Percentiles rank a stretch among this genome's conserved stretches.
These are phyloP conservation scores for Agrochola macilenta DNA, from an alignment of 2,888 invertebrate genomes.

Conservation along the genomic window DNA sequence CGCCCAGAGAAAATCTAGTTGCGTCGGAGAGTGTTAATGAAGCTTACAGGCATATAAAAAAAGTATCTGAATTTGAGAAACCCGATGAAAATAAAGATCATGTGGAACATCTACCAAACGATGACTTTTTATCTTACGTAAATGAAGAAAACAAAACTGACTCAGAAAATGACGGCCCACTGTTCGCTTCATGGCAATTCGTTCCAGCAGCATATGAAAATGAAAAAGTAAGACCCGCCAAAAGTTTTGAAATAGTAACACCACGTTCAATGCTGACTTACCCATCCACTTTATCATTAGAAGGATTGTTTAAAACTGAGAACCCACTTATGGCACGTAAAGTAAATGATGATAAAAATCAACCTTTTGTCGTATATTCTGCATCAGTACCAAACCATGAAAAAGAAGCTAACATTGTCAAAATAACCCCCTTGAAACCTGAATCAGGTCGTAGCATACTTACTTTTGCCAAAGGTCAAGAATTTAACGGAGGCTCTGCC, in stretches of 20 bases:
- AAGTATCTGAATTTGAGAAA: conserved; percentile 65
- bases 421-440: conserved; percentile 79
- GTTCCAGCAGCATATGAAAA: conserved; percentile 88
- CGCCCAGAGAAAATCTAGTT: conserved; percentile 85
- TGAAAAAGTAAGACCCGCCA: conserved; percentile 78
- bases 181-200: conserved; percentile 84
- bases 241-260: conserved; percentile 83
- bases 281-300: conserved; percentile 92
- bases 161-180: conserved; percentile 72
- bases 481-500: conserved; percentile 79
- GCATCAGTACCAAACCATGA: conserved; percentile 79
- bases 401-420: conserved; percentile 80
- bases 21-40: conserved; percentile 89
- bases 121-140: conserved; percentile 83
- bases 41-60: conserved; percentile 85
- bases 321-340: conserved; percentile 80
- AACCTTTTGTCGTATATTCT: conserved; percentile 88
- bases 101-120: conserved; percentile 77
- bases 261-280: conserved; percentile 85
- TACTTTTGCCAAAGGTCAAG: conserved; percentile 85
- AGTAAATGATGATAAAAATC: conserved; percentile 74
- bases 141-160: conserved; percentile 83
- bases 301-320: conserved; percentile 92
- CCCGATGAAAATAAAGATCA: conserved; percentile 66
- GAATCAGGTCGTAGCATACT: conserved; percentile 81